Evolutionary conservation across 2,888 invertebrate species (phyloP).

Genomic region (Dynastes tityus): DNA sequence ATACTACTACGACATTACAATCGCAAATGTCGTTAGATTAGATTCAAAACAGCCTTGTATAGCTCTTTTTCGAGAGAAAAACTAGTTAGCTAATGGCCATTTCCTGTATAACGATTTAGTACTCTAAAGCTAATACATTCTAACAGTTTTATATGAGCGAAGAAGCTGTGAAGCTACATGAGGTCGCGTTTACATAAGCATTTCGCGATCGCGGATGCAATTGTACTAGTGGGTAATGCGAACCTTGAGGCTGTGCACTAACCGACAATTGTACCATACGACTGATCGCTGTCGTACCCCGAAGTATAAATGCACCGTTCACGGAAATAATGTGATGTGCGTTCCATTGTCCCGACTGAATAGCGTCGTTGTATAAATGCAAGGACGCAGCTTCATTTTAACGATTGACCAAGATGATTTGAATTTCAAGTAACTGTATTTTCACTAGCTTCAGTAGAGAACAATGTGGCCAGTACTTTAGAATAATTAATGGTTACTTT

Average conservation of each 20-base stretch:
- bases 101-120: constrained; percentile 7
- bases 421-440: constrained; percentile 8
- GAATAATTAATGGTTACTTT: too few relatives aligned
- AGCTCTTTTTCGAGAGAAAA: not conserved
- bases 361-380: too few relatives aligned
- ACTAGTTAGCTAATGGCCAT: constrained; percentile 3
- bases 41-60: not conserved
- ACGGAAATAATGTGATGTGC: too few relatives aligned
- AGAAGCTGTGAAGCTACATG: constrained; percentile 28
- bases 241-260: not conserved
- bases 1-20: not conserved
- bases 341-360: too few relatives aligned
- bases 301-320: too few relatives aligned
- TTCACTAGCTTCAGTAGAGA: not conserved
- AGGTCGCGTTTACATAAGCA: constrained; percentile 10
- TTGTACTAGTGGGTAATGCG: constrained; percentile 5
- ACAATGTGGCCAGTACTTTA: too few relatives aligned
- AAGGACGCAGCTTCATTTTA: too few relatives aligned
- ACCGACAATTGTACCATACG: too few relatives aligned
- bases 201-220: constrained; percentile 14
- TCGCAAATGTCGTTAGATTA: not conserved
- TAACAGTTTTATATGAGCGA: constrained; percentile 12
- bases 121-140: constrained; percentile 19
- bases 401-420: not conserved
- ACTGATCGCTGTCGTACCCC: too few relatives aligned